Evolutionary conservation across 2,888 invertebrate genomes (phyloP).

Genomic region (Drosophila nigritarsus): DNA sequence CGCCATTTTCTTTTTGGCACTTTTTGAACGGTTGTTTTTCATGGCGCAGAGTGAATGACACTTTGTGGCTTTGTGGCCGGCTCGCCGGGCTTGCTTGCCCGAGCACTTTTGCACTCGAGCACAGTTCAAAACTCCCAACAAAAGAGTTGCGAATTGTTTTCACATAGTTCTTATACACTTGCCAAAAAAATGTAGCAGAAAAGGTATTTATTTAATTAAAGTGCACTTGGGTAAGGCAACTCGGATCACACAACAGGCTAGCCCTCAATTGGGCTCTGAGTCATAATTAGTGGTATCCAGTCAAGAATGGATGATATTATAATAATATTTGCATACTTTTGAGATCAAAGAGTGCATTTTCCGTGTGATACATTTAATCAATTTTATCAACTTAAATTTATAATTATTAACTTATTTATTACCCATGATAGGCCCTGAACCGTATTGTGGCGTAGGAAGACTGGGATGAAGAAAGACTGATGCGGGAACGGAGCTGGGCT

Average conservation of each 20-base stretch:
- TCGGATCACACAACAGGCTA: not conserved
- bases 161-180: not conserved
- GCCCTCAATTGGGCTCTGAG: not conserved
- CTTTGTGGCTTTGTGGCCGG: conserved; percentile 32
- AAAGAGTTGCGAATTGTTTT: conserved; percentile 1
- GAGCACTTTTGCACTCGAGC: conserved; percentile 20
- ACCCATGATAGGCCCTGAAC: too few species aligned
- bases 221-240: not conserved
- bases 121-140: conserved; percentile 13
- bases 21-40: conserved; percentile 44
- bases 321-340: not conserved
- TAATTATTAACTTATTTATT: not conserved
- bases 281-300: too few species aligned
- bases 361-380: not conserved
- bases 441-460: too few species aligned
- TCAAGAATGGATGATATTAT: too few species aligned
- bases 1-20: conserved; percentile 48
- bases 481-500: too few species aligned
- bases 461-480: too few species aligned
- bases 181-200: not conserved
- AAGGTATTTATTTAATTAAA: not conserved
- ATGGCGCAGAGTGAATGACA: conserved; percentile 51
- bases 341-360: not conserved
- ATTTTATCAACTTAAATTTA: not conserved
- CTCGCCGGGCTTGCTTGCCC: not conserved